Base-by-base conservation (phyloP, 2,113 vertebrate species). In the Coryphaenoides rupestris region DNA sequence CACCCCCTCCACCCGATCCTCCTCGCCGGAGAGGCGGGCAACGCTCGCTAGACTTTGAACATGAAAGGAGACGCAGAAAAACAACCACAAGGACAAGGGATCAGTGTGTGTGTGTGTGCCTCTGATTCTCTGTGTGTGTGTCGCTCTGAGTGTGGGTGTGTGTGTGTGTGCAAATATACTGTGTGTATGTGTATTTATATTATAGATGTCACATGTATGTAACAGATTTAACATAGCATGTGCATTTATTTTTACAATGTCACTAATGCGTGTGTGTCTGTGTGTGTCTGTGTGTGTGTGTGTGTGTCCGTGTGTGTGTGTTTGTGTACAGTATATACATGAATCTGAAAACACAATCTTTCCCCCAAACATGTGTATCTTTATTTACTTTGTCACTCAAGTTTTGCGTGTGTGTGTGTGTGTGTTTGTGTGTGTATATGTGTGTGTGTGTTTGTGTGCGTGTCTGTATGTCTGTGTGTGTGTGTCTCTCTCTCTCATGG, bases 71-170 rank as follows among this genome's bases (percentile, higher is more conserved):
- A 70, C 62, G 70, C 69, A 68, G 73, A 80, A 82, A 82, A 84
- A 86, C 74, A 88, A 84, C 79, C 82, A 88, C 84, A 82, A 79
- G 79, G 66, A 85, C 69, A 81, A 79, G 74, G 78, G 81, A 82
- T 86, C 78, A 69, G 69, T 62, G 62, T 71, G 58, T 21, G 69
- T 69, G 74, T 77, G 73, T 77, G 73, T 68, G 66, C 74, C 52
- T 77, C 55, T 64, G 24, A 15, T 16, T 26, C 19, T 33, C 28
- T 60, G 58, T 46, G 58, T 60, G 58, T 47, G 69, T 24, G 56
- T 21, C 68, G 66, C 70, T 21, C 50, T 52, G 61, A 46, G 58
- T 60, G 58, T 21, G 58, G 21, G 28, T 46, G 69, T 26, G 54
- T 55, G 49, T 62, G 21, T 19, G 47, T 67, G 62, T 13, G 19